phyloP scores from a whole-genome alignment of 2,888 invertebrate genomes.

The Cordilura impudica region DNA sequence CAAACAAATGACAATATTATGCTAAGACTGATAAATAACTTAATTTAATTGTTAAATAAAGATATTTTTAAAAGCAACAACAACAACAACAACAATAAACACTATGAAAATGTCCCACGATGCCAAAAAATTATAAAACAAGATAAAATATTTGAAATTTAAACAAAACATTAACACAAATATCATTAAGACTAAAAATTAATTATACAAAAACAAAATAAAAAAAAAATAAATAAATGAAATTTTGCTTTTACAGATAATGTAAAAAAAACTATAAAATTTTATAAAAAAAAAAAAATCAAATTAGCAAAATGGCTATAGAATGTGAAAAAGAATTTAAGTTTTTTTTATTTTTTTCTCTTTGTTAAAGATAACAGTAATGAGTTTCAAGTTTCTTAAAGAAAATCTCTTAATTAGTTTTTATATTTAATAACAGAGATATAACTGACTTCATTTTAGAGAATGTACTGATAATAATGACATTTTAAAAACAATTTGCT shows the following conservation, averaged over 20 bases:
- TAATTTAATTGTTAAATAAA: conserved; percentile 60
- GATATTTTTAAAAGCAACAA: conserved; percentile 16
- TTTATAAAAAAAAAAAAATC: neutral
- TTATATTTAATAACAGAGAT: neutral
- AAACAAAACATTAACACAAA: neutral
- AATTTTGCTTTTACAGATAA: neutral
- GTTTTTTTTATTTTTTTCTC: no score
- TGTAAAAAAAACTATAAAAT: neutral
- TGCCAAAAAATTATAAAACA: conserved; percentile 45
- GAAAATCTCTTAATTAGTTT: neutral
- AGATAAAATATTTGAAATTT: conserved; percentile 28
- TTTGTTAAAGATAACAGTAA: conserved; percentile 17
- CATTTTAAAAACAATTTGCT: neutral
- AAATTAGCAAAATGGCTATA: no score
- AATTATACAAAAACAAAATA: conserved; percentile 42
- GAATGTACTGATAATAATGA: neutral
- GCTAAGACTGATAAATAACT: conserved; percentile 57
- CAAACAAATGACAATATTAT: conserved; percentile 4
- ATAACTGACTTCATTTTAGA: no score
- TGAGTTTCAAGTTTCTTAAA: conserved; percentile 15
- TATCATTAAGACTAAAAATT: neutral
- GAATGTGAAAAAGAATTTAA: no score
- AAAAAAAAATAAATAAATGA: conserved; percentile 12
- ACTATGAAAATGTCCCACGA: conserved; percentile 16
- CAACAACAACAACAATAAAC: neutral